Evolutionary conservation across 2,888 invertebrate species (phyloP), one percentile per base, ranked within the genome.

Genomic region (Amphipyra tragopoginis): DNA sequence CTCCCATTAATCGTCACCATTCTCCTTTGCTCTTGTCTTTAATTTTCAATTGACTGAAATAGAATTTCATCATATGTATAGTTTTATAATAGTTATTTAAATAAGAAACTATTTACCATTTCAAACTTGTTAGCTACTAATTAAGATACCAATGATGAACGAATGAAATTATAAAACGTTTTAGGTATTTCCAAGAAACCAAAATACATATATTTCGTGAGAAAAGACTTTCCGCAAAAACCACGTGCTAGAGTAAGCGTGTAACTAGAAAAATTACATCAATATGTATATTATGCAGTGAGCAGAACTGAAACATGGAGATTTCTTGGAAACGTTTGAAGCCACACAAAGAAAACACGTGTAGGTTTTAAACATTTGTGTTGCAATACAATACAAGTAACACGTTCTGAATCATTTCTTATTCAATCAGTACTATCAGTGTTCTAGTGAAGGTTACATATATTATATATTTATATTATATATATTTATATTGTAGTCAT

Each of bases 271-370:
- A 21, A 21, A 14, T 40, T 47, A 44, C 47, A 55, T 52, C 47
- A 40, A 62, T 21, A 21, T 21, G 21, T 21, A 67, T 67, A 51
- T 55, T 48, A 67, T 21, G 49, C 40, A 52, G 44, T 38, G 15
- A 48, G 21, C 43, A 52, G 49, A 68, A 49, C 48, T 43, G 33
- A 51, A 51, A 44, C 69, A 56, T 72, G 40, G 21, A 64, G 29
- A 60, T 58, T 65, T 74, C 39, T 15, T 53, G 55, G 70, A 69
- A 70, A 15, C 49, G 45, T 59, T 65, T 33, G 55, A 70, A 70
- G 60, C 65, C 65, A 53, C 52, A 65, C 52, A 70, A 69, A 60
- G 44, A 69, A 70, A 60, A 55, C 70, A 69, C 54, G 52, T 49
- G 59, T 49, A 8, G 14, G 40, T 44, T 55, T 47, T 43, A 51